These are phyloP conservation scores for Zaprionus bogoriensis DNA, from an alignment of 2,888 invertebrate genomes.

Conservation along the genomic window DNA sequence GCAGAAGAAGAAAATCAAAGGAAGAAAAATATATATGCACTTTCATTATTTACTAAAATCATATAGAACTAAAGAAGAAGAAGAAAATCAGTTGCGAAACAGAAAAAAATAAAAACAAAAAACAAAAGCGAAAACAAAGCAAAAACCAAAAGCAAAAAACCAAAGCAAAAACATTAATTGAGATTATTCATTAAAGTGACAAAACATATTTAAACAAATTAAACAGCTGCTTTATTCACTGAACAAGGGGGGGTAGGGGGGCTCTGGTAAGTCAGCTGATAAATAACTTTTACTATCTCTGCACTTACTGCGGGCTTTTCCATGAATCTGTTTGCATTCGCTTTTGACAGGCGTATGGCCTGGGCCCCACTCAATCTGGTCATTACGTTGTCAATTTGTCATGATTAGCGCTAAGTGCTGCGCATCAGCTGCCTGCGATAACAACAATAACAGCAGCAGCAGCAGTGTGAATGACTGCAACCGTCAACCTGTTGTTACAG, in stretches of 20 bases:
- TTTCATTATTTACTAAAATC: slow-evolving; percentile 57
- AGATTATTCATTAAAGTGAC: slow-evolving; percentile 69
- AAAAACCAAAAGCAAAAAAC: slow-evolving; percentile 19
- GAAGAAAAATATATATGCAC: slow-evolving; percentile 49
- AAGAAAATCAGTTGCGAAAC: slow-evolving; percentile 24
- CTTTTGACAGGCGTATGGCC: slow-evolving; percentile 22
- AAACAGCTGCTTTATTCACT: slow-evolving; percentile 30
- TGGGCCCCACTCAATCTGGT: slow-evolving; percentile 17
- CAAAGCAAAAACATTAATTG: slow-evolving; percentile 55
- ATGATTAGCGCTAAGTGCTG: slow-evolving; percentile 42
- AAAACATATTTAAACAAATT: slow-evolving; percentile 42
- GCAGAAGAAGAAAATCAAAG: slow-evolving; percentile 15
- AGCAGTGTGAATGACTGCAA: not conserved
- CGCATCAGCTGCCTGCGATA: slow-evolving; percentile 11
- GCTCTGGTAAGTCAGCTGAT: slow-evolving; percentile 20
- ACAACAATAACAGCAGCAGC: not conserved
- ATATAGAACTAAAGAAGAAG: slow-evolving; percentile 38
- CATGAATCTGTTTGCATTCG: slow-evolving; percentile 38
- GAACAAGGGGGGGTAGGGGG: slow-evolving; percentile 4
- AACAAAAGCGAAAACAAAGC: slow-evolving; percentile 6
- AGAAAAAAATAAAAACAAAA: slow-evolving; percentile 17
- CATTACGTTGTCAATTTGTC: slow-evolving; percentile 61
- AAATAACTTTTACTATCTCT: slow-evolving; percentile 30
- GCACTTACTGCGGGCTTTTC: slow-evolving; percentile 27
- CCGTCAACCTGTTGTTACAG: slow-evolving; percentile 4